Evolutionary conservation across 1,140 invertebrate species (phyloP).

Genomic region (Rhizoglyphus robini): DNA sequence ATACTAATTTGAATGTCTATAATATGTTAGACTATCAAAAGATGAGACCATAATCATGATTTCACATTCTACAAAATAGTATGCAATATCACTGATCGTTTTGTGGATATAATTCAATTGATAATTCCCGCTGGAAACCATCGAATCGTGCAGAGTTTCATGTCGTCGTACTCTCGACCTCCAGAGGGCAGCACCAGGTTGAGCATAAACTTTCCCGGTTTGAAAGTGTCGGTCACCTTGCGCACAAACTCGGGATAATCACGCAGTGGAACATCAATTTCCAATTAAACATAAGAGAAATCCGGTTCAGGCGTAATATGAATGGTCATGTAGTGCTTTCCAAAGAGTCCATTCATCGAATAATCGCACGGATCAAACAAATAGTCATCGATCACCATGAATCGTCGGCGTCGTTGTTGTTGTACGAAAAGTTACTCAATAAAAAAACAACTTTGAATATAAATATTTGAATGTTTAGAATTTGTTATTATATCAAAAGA

Average conservation of each 20-base stretch:
- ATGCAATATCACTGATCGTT: no score
- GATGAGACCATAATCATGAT: no score
- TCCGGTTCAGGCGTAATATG: slow-evolving; percentile 93
- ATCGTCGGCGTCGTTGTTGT: slow-evolving; percentile 56
- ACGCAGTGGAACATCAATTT: slow-evolving; percentile 70
- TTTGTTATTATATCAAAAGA: no score
- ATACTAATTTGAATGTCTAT: no score
- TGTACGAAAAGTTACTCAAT: slow-evolving; percentile 78
- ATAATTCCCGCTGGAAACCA: no score
- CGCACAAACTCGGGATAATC: slow-evolving; percentile 70
- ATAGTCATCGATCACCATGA: slow-evolving; percentile 84
- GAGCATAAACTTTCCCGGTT: slow-evolving; percentile 66
- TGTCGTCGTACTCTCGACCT: no score
- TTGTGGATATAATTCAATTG: no score
- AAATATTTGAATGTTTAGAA: no score
- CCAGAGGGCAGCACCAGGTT: background rate
- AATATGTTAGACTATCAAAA: no score
- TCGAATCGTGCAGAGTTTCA: no score
- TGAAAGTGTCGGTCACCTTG: slow-evolving; percentile 70
- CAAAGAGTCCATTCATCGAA: slow-evolving; percentile 92
- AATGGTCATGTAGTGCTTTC: slow-evolving; percentile 96
- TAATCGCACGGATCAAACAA: slow-evolving; percentile 97
- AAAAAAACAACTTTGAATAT: no score
- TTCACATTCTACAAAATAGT: no score
- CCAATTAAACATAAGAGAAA: slow-evolving; percentile 97